Evolutionary conservation across 2,113 vertebrate genomes (phyloP).

Genomic region (Mesembrinibis cayennensis): DNA sequence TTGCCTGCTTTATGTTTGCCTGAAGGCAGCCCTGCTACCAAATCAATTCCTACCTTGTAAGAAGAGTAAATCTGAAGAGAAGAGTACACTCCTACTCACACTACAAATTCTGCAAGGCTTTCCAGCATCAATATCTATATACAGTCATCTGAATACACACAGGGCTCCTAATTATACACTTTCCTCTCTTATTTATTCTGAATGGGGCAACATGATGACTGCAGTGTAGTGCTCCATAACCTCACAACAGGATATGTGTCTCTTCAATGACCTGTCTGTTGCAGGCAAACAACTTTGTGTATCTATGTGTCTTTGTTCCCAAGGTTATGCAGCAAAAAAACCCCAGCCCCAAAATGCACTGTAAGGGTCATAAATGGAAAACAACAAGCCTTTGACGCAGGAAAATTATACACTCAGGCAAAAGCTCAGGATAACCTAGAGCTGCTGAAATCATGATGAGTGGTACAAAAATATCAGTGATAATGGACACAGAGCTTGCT

Average conservation of each 20-base stretch:
- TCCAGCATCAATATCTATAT: not conserved
- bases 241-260: not conserved
- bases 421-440: not conserved
- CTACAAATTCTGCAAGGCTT: not conserved
- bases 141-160: not conserved
- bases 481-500: not conserved
- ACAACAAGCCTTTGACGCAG: not conserved
- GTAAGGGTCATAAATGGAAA: not conserved
- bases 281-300: not conserved
- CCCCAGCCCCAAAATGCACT: not conserved
- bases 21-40: not conserved
- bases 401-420: not conserved
- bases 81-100: not conserved
- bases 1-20: not conserved
- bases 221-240: not conserved
- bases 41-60: not conserved
- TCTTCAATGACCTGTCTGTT: not conserved
- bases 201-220: not conserved
- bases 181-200: not conserved
- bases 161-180: not conserved
- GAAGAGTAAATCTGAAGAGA: not conserved
- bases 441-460: not conserved
- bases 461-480: conserved; percentile 44
- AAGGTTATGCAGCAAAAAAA: not conserved
- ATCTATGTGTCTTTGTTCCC: not conserved